phyloP scores from a whole-genome alignment of 2,888 invertebrate genomes.

The Coelogynopora nodosa region DNA sequence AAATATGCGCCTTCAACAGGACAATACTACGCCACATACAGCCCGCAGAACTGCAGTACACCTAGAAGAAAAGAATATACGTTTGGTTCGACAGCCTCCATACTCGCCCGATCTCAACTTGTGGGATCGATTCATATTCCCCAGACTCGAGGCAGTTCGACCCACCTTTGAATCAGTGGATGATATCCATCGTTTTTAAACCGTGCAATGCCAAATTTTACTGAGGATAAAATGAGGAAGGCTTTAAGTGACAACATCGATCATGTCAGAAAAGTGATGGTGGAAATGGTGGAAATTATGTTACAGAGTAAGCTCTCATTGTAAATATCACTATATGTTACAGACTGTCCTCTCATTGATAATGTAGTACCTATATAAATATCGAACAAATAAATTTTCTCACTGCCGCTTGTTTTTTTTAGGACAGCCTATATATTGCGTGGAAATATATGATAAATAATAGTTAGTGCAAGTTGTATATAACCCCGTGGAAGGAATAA shows the following conservation, averaged over 20 bases:
- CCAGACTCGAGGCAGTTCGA: slow-evolving; percentile 29
- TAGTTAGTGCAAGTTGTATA: too few species aligned
- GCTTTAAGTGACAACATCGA: slow-evolving; percentile 23
- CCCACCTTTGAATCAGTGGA: slow-evolving; percentile 21
- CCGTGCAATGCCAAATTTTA: slow-evolving; percentile 19
- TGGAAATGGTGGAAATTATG: not conserved
- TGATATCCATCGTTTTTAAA: slow-evolving; percentile 31
- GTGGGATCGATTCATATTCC: slow-evolving; percentile 11
- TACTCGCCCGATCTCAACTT: slow-evolving; percentile 24
- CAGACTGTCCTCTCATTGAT: not conserved
- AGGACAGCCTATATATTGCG: not conserved
- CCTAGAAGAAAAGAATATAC: slow-evolving; percentile 21
- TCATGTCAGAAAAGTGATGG: slow-evolving; percentile 16
- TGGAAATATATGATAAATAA: too few species aligned
- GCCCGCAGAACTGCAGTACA: slow-evolving; percentile 26
- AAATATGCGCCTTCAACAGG: slow-evolving; percentile 21
- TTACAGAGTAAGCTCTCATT: slow-evolving; percentile 26
- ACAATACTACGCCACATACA: slow-evolving; percentile 15
- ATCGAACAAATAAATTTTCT: slow-evolving; percentile 22
- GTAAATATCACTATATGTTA: not conserved
- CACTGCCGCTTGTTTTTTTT: not conserved
- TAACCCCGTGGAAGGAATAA: too few species aligned
- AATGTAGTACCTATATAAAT: slow-evolving; percentile 27
- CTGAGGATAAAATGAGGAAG: slow-evolving; percentile 18
- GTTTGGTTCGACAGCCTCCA: slow-evolving; percentile 23